Conservation (phyloP, 2,888 invertebrate species). For the Tetranychus piercei region DNA sequence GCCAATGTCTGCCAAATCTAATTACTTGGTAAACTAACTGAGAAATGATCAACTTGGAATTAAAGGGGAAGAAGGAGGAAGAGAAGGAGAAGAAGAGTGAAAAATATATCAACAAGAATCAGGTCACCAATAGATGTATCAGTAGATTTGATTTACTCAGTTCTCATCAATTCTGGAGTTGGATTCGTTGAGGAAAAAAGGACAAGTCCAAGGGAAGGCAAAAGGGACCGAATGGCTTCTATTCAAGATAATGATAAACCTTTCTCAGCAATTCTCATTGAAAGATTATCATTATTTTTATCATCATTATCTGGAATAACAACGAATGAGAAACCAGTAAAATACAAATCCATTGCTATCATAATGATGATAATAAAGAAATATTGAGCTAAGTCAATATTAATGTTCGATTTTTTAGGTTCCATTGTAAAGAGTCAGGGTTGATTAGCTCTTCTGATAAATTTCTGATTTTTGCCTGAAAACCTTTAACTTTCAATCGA, state of each 20-base stretch:
- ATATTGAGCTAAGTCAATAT: neutral
- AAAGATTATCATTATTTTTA: constrained; percentile 3
- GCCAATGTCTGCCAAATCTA: neutral
- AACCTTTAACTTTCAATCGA: too few species aligned
- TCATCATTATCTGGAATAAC: constrained; percentile 2
- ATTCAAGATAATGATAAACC: neutral
- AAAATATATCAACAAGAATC: neutral
- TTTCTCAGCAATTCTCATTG: neutral
- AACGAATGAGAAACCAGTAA: constrained; percentile 3
- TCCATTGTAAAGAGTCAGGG: too few species aligned
- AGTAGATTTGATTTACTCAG: neutral
- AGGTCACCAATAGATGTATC: neutral
- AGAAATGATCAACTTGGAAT: neutral
- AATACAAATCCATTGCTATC: neutral
- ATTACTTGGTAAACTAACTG: neutral
- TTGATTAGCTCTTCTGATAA: too few species aligned
- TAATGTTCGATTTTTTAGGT: neutral
- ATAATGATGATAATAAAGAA: neutral
- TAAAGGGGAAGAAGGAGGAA: neutral
- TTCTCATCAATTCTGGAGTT: neutral
- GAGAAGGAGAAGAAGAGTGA: neutral
- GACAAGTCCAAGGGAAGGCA: neutral
- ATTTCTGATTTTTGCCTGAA: too few species aligned
- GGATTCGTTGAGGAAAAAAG: neutral
- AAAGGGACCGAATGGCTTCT: too few species aligned